Conservation (phyloP, 1,140 invertebrate genomes). For the Pseudachorutes palmiensis region DNA sequence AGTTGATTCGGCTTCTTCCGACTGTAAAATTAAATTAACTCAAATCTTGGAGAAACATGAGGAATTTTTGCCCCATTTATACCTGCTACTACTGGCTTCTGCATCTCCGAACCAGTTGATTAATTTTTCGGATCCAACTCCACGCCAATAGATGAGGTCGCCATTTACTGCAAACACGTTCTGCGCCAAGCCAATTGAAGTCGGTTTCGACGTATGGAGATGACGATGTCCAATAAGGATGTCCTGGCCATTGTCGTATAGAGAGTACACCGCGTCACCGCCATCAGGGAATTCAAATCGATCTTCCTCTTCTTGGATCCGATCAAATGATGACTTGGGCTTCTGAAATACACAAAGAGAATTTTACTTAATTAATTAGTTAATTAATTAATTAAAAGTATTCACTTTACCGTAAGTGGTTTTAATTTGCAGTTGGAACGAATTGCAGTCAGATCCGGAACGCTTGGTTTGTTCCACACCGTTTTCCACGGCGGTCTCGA, state of each 20-base stretch:
- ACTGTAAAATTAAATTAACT: background rate
- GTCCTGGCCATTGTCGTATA: too few species aligned
- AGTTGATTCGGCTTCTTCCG: slow-evolving; percentile 3
- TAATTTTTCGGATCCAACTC: slow-evolving; percentile 26
- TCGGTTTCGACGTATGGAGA: background rate
- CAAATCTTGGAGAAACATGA: background rate
- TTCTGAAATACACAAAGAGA: background rate
- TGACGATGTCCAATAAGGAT: too few species aligned
- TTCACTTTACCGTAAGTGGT: too few species aligned
- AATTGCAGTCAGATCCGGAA: too few species aligned
- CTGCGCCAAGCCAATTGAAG: background rate
- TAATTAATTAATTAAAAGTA: too few species aligned
- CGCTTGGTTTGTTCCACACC: too few species aligned
- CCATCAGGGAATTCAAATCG: too few species aligned
- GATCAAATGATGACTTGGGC: background rate
- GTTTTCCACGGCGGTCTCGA: too few species aligned
- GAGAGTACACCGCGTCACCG: too few species aligned
- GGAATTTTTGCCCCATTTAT: background rate
- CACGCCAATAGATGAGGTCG: slow-evolving; percentile 14
- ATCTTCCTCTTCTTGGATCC: background rate
- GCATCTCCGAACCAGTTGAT: slow-evolving; percentile 31
- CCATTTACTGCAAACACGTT: slow-evolving; percentile 23
- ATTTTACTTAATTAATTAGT: too few species aligned
- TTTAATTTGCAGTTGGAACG: too few species aligned
- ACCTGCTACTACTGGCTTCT: slow-evolving; percentile 4